These are phyloP conservation scores for Chrysemys picta DNA, from an alignment of 2,113 vertebrate genomes.

Conservation along the genomic window DNA sequence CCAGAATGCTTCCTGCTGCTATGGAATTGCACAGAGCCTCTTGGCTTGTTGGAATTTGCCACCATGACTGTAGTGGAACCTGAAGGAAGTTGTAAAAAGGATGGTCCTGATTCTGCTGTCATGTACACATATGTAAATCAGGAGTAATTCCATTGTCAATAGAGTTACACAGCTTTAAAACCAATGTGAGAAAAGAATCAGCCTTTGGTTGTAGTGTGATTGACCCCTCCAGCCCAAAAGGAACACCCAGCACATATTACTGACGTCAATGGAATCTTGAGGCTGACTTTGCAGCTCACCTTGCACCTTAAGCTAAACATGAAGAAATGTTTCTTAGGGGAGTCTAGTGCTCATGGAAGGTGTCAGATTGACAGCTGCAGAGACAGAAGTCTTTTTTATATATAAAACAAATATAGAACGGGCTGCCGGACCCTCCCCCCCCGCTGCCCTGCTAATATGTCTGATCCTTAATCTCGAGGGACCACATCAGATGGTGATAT, in stretches of 20 bases:
- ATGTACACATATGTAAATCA: background rate
- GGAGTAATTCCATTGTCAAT: background rate
- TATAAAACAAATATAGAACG: background rate
- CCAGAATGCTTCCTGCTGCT: background rate
- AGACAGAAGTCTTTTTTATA: background rate
- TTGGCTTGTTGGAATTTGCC: background rate
- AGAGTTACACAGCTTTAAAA: background rate
- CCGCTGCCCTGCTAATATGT: background rate
- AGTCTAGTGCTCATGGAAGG: background rate
- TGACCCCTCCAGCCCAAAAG: background rate
- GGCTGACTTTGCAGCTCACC: background rate
- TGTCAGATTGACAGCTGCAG: slow-evolving; percentile 13
- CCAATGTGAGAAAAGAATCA: background rate
- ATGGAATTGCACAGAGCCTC: background rate
- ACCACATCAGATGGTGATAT: background rate
- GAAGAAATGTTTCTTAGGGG: background rate
- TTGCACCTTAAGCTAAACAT: background rate
- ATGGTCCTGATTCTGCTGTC: background rate
- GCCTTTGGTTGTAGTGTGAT: background rate
- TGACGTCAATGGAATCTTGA: background rate
- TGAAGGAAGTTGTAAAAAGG: background rate
- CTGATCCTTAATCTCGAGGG: background rate
- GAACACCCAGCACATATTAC: background rate
- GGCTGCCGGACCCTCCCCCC: background rate
- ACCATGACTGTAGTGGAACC: background rate